Evolutionary conservation across 1,140 invertebrate genomes (phyloP).

Genomic region (Hycleus cichorii): DNA sequence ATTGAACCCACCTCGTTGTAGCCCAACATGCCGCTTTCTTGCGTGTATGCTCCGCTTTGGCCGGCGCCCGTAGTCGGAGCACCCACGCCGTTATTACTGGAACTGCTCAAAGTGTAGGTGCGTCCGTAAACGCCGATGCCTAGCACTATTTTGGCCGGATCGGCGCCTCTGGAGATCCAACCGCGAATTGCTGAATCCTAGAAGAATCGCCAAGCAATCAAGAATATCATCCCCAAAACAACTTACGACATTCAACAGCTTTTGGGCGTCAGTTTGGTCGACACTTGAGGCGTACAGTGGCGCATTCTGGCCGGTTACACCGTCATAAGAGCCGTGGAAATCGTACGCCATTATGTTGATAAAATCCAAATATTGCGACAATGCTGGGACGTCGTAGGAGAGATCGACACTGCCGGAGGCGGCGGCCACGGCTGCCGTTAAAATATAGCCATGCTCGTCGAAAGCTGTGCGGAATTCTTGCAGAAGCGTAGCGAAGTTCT

Average conservation of each 20-base stretch:
- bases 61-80: slow-evolving; percentile 45
- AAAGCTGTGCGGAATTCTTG: slow-evolving; percentile 29
- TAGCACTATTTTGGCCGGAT: slow-evolving; percentile 55
- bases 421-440: slow-evolving; percentile 30
- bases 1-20: slow-evolving; percentile 49
- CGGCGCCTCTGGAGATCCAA: slow-evolving; percentile 42
- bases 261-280: slow-evolving; percentile 33
- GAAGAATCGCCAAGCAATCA: too few relatives aligned
- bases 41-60: slow-evolving; percentile 61
- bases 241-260: not conserved
- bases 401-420: slow-evolving; percentile 46
- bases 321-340: slow-evolving; percentile 76
- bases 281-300: slow-evolving; percentile 70
- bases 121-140: slow-evolving; percentile 6
- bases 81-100: slow-evolving; percentile 45
- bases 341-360: slow-evolving; percentile 77
- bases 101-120: slow-evolving; percentile 46
- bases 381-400: slow-evolving; percentile 83
- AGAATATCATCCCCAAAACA: too few relatives aligned
- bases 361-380: slow-evolving; percentile 62
- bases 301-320: slow-evolving; percentile 71
- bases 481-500: slow-evolving; percentile 26
- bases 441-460: slow-evolving; percentile 21
- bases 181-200: slow-evolving; percentile 30
- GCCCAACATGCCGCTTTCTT: slow-evolving; percentile 59